phyloP scores from a whole-genome alignment of 2,888 invertebrate genomes.

The Drosophila anomalata region DNA sequence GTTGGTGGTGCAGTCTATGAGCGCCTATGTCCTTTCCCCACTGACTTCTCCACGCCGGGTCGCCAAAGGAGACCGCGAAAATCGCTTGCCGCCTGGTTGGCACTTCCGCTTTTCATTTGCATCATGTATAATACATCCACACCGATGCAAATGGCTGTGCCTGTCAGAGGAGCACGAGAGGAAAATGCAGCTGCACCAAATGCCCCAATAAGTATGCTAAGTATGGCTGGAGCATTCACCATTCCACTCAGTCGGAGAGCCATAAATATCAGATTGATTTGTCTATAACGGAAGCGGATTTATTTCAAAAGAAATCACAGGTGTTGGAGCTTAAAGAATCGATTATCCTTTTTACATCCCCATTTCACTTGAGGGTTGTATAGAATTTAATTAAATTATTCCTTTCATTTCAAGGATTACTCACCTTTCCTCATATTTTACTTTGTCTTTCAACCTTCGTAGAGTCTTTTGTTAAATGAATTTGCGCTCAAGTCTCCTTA shows the following conservation, averaged over 20 bases:
- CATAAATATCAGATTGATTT: slow-evolving; percentile 69
- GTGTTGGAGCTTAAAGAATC: not conserved
- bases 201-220: slow-evolving; percentile 75
- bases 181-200: slow-evolving; percentile 45
- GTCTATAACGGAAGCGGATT: slow-evolving; percentile 5
- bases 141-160: slow-evolving; percentile 55
- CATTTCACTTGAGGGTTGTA: not conserved
- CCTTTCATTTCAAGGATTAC: not conserved
- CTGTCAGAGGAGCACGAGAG: slow-evolving; percentile 10
- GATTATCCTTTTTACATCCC: not conserved
- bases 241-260: slow-evolving; percentile 32
- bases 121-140: slow-evolving; percentile 46
- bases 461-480: not conserved
- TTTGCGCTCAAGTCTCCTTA: slow-evolving; percentile 7
- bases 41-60: slow-evolving; percentile 55
- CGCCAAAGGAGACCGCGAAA: slow-evolving; percentile 51
- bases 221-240: slow-evolving; percentile 24
- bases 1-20: slow-evolving; percentile 22
- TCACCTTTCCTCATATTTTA: not conserved
- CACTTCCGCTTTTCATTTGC: slow-evolving; percentile 70
- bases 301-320: not conserved
- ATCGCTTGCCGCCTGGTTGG: slow-evolving; percentile 49
- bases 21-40: slow-evolving; percentile 18
- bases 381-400: not conserved
- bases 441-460: not conserved